Base-by-base conservation (phyloP, 2,797 vertebrate species). In the Phataginus tricuspis region DNA sequence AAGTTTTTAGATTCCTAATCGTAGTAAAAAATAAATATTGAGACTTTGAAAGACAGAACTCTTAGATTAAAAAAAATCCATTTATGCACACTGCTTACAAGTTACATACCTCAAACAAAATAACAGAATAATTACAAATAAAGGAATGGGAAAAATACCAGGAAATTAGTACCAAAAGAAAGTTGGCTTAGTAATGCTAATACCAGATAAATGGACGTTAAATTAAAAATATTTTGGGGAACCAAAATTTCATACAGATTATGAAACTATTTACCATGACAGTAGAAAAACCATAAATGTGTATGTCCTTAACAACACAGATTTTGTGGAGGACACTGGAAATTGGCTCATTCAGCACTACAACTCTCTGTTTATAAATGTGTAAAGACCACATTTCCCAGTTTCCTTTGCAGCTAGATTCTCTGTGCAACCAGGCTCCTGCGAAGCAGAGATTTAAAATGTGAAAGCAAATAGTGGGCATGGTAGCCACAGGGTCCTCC, bases 191-290 rank as follows among this genome's bases (percentile, higher is more conserved):
- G n/a, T 49, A 88, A 80, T 84, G 49, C 31, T 75, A 75, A 19
- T 85, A 69, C 66, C 66, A 92, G 45, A 80, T 85, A 94, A 80
- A 18, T 74, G 18, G 31, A 68, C 42, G 27, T 85, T 80, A 88
- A 84, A n/a, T 86, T 95, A 39, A 79, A 96, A 77, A 37, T 53
- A 45, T 90, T 92, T 94, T 53, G 79, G 83, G 71, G 68, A 80
- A 79, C 27, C 75, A 91, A 95, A 25, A 25, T 84, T 71, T 93
- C 45, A 74, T 49, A 78, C 10, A 42, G 42, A 74, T 34, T 69
- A 64, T 39, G 29, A 83, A 93, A 93, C 34, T 86, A 61, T 29
- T 84, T 31, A 55, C 31, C 5, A 57, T 37, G 19, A 29, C 34
- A 55, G n/a, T 86, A 66, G 27, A 11, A 74, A 37, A 74, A 27